Conservation (phyloP, 1,140 invertebrate species). For the Drosophila nigrodunni region DNA sequence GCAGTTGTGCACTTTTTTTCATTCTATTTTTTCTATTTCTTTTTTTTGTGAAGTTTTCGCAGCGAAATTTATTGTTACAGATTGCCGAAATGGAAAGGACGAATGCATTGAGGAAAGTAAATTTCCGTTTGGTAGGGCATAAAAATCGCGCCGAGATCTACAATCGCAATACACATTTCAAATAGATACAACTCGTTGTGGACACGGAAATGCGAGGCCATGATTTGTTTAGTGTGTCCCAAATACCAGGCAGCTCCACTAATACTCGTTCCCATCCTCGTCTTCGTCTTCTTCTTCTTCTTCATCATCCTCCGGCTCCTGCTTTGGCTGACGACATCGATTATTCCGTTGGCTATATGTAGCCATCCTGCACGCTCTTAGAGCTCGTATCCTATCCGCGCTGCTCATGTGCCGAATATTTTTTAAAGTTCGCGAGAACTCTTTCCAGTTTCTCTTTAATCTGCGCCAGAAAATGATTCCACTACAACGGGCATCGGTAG, state of each 20-base stretch:
- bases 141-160: conserved; percentile 32
- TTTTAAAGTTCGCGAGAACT: conserved; percentile 10
- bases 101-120: conserved; percentile 30
- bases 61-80: conserved; percentile 59
- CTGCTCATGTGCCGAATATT: conserved; percentile 29
- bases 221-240: conserved; percentile 41
- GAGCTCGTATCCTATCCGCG: conserved; percentile 5
- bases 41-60: conserved; percentile 11
- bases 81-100: conserved; percentile 31
- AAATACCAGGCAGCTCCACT: neutral
- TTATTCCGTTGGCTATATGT: neutral
- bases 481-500: conserved; percentile 35
- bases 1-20: conserved; percentile 17
- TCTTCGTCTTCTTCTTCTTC: neutral
- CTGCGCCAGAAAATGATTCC: neutral
- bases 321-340: neutral
- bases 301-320: conserved; percentile 4
- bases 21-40: neutral
- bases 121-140: conserved; percentile 36
- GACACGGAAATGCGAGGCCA: conserved; percentile 31
- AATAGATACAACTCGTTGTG: conserved; percentile 23
- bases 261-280: neutral
- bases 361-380: conserved; percentile 42
- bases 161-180: conserved; percentile 45
- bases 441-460: neutral